phyloP scores from a whole-genome alignment of 2,888 invertebrate genomes.

The Dynastes maya region DNA sequence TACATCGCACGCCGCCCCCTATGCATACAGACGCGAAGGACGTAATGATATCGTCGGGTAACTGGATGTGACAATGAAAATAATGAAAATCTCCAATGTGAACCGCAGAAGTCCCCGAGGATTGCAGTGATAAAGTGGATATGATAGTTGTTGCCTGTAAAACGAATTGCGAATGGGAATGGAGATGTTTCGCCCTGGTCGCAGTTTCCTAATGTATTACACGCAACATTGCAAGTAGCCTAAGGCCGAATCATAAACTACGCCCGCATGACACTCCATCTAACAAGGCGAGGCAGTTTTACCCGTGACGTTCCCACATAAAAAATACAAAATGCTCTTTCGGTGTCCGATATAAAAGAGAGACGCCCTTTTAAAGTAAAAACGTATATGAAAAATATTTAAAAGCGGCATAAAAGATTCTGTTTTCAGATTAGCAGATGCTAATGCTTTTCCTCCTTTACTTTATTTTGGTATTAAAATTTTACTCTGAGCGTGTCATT shows the following conservation, averaged over 20 bases:
- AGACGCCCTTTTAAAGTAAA: conserved; percentile 27
- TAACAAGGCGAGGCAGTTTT: conserved; percentile 55
- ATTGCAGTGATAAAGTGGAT: conserved; percentile 56
- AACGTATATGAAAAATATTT: conserved; percentile 15
- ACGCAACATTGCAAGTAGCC: conserved; percentile 57
- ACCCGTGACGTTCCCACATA: conserved; percentile 49
- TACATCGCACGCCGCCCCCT: background rate
- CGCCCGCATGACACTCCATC: conserved; percentile 58
- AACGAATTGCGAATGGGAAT: conserved; percentile 55
- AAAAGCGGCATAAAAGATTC: conserved; percentile 2
- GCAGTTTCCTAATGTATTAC: conserved; percentile 54
- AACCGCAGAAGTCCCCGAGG: conserved; percentile 53
- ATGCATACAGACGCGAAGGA: background rate
- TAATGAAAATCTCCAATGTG: conserved; percentile 50
- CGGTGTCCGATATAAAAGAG: conserved; percentile 27
- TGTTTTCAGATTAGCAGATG: background rate
- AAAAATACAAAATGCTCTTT: conserved; percentile 51
- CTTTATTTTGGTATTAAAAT: background rate
- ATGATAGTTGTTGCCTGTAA: conserved; percentile 56
- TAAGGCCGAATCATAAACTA: conserved; percentile 59
- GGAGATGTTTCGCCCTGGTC: conserved; percentile 43
- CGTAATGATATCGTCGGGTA: conserved; percentile 42
- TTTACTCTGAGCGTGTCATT: no score
- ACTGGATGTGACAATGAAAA: conserved; percentile 52
- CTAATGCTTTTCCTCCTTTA: background rate